Conservation (phyloP, 2,888 invertebrate species). For the Helleia helle region DNA sequence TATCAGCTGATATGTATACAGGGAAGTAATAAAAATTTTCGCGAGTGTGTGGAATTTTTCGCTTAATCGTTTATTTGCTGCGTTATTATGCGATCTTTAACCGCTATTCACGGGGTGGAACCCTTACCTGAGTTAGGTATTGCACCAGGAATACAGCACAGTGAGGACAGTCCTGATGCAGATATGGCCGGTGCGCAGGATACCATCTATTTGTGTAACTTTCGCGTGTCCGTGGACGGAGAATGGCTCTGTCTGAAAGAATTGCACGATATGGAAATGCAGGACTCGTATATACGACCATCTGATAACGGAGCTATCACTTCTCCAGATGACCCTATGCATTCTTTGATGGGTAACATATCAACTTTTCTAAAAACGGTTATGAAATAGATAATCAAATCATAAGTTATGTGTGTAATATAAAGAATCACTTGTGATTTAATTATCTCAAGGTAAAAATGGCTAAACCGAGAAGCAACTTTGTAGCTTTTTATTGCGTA, state of each 20-base stretch:
- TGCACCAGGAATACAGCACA: conserved; percentile 44
- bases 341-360: conserved; percentile 72
- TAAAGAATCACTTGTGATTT: no score
- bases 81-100: conserved; percentile 68
- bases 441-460: no score
- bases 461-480: no score
- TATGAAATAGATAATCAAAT: no score
- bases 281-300: conserved; percentile 79
- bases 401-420: no score
- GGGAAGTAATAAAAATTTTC: conserved; percentile 51
- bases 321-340: conserved; percentile 75
- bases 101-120: conserved; percentile 58
- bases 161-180: conserved; percentile 51
- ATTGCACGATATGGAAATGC: conserved; percentile 92
- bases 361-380: no score
- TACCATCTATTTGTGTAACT: conserved; percentile 97
- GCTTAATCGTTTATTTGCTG: conserved; percentile 66
- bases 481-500: no score
- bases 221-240: conserved; percentile 96
- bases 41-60: conserved; percentile 43
- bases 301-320: conserved; percentile 77
- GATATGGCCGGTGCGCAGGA: conserved; percentile 93
- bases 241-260: conserved; percentile 97
- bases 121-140: conserved; percentile 59
- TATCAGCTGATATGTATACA: conserved; percentile 37